Percentiles rank a stretch among this genome's conserved stretches.
These are phyloP conservation scores for Catharus minimus DNA, from an alignment of 2,113 vertebrate genomes.

Conservation along the genomic window DNA sequence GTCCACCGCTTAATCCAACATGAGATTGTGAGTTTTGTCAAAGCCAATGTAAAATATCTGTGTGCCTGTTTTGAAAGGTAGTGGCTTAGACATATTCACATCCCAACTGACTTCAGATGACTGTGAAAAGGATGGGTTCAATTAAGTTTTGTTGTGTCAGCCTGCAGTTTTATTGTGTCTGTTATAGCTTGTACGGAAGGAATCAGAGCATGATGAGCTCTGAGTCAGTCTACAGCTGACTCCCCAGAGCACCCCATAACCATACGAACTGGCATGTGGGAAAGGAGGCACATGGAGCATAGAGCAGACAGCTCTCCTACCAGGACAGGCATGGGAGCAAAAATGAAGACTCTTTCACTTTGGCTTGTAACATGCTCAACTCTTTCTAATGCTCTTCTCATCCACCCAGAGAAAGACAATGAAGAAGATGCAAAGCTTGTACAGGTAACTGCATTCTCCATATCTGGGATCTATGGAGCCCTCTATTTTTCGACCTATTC, in stretches of 20 bases:
- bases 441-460: slow-evolving; percentile 57
- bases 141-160: slow-evolving; percentile 18
- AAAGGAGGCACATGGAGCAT: background rate
- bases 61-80: background rate
- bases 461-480: background rate
- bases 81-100: background rate
- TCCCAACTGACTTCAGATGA: background rate
- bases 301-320: background rate
- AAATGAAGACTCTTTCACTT: slow-evolving; percentile 57
- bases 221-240: slow-evolving; percentile 60
- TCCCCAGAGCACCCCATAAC: background rate
- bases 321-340: background rate
- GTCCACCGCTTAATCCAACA: background rate
- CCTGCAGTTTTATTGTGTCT: background rate
- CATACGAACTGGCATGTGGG: rapidly evolving
- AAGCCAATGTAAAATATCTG: background rate
- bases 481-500: background rate
- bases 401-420: background rate
- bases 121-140: background rate
- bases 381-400: slow-evolving; percentile 27
- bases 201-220: slow-evolving; percentile 45
- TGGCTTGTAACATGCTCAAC: background rate
- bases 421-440: slow-evolving; percentile 30
- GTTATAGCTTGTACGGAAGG: background rate
- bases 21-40: background rate